A percentile compares a stretch with the other conserved stretches of the same genome.
These are phyloP conservation scores for Buceros bicornis DNA, from an alignment of 2,797 vertebrate species.

Conservation along the genomic window DNA sequence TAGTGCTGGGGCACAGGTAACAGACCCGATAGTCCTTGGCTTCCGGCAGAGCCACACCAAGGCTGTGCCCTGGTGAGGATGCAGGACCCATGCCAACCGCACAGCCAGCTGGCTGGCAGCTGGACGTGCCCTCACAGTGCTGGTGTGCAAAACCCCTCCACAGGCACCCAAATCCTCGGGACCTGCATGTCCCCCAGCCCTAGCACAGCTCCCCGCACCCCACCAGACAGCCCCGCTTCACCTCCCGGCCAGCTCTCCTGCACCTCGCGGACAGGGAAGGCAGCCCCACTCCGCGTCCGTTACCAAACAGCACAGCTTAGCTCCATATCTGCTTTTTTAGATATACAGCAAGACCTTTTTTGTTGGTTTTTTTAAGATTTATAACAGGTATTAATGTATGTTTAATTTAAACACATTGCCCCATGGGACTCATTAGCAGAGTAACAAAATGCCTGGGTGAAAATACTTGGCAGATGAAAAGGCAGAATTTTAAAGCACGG, in stretches of 20 bases:
- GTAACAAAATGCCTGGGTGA: neutral
- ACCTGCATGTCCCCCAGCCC: neutral
- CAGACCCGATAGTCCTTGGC: neutral
- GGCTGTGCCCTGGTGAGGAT: neutral
- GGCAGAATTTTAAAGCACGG: neutral
- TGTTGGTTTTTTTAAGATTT: neutral
- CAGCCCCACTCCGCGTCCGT: rapidly evolving
- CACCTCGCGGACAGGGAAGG: too few species aligned
- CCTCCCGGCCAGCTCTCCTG: neutral
- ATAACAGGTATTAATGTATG: neutral
- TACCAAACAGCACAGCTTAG: rapidly evolving
- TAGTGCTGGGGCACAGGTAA: neutral
- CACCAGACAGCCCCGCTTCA: rapidly evolving
- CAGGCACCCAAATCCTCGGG: rapidly evolving
- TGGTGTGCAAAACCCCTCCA: rapidly evolving
- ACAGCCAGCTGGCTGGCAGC: rapidly evolving
- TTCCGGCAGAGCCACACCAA: neutral
- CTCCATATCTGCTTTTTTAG: neutral
- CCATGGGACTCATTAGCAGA: neutral
- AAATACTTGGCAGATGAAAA: neutral
- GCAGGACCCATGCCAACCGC: rapidly evolving
- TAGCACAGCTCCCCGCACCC: rapidly evolving
- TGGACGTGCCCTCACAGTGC: rapidly evolving
- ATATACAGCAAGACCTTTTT: rapidly evolving
- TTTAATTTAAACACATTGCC: slow-evolving; percentile 16